Conservation (phyloP, 2,797 vertebrate genomes). For the Fratercula arctica region DNA sequence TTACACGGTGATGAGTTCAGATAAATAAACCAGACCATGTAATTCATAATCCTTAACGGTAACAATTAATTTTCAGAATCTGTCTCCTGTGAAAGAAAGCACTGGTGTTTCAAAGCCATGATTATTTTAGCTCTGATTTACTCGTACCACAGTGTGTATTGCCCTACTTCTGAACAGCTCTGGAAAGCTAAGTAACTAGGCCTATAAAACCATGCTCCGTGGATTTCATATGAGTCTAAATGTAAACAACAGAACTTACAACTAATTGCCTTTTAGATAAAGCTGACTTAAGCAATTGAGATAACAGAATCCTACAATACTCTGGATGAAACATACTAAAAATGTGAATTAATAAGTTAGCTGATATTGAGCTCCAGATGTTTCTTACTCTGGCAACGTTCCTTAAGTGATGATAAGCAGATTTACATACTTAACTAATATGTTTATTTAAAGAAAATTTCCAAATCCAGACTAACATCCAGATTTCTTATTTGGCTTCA, state of each 20-base stretch:
- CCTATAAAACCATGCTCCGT: neutral
- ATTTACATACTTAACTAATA: conserved; percentile 83
- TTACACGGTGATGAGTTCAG: conserved; percentile 42
- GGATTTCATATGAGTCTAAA: conserved; percentile 46
- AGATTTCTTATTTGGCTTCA: conserved; percentile 78
- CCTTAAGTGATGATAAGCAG: conserved; percentile 78
- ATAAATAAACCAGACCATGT: conserved; percentile 62
- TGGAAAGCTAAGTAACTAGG: neutral
- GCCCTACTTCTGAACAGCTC: neutral
- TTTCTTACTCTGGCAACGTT: conserved; percentile 74
- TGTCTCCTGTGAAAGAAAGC: neutral
- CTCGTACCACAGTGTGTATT: neutral
- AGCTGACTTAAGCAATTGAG: conserved; percentile 75
- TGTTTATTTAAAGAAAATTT: conserved; percentile 81
- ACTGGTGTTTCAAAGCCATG: neutral
- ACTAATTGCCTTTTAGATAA: conserved; percentile 70
- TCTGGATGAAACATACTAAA: conserved; percentile 63
- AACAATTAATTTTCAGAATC: conserved; percentile 65
- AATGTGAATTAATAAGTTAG: conserved; percentile 77
- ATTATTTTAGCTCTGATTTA: neutral
- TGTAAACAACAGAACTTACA: conserved; percentile 65
- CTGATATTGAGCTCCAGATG: conserved; percentile 76
- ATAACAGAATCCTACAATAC: conserved; percentile 71
- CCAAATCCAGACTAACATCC: conserved; percentile 78
- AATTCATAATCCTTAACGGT: conserved; percentile 52